Evolutionary conservation across 2,113 vertebrate species (phyloP).

Genomic region (Oncorhynchus nerka): DNA sequence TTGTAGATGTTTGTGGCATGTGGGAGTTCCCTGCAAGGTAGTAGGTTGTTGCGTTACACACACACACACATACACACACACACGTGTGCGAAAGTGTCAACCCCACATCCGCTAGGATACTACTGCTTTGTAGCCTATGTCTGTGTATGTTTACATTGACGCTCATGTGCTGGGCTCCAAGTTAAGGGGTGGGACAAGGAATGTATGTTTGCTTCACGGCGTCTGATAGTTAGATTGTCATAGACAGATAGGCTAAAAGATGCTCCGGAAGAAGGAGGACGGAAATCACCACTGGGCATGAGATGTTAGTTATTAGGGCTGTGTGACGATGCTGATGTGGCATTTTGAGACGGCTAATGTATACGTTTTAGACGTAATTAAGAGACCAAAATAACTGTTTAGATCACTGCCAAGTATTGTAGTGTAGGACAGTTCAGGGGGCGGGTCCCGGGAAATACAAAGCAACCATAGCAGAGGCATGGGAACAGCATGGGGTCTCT

Average conservation of each 20-base stretch:
- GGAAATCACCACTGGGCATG: conserved; percentile 44
- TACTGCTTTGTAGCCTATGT: conserved; percentile 58
- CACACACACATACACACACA: too few relatives aligned
- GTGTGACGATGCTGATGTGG: conserved; percentile 47
- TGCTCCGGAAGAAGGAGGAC: conserved; percentile 18
- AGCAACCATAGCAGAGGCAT: neutral
- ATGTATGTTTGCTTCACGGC: neutral
- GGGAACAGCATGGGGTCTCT: neutral
- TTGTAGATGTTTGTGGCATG: conserved; percentile 58
- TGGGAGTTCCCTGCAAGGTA: conserved; percentile 32
- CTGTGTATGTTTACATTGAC: conserved; percentile 65
- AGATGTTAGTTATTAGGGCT: conserved; percentile 39
- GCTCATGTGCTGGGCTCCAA: conserved; percentile 50
- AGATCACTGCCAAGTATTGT: conserved; percentile 45
- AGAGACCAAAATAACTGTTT: conserved; percentile 51
- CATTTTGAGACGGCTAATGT: conserved; percentile 41
- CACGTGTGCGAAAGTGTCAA: conserved; percentile 17
- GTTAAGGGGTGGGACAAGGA: conserved; percentile 44
- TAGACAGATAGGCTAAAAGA: conserved; percentile 14
- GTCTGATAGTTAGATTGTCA: conserved; percentile 16
- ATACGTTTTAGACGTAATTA: conserved; percentile 56
- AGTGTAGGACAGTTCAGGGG: neutral
- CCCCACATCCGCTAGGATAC: conserved; percentile 62
- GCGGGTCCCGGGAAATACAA: neutral
- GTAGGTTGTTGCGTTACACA: conserved; percentile 7